Evolutionary conservation across 2,888 invertebrate genomes (phyloP).

Genomic region (Acleris laterana): DNA sequence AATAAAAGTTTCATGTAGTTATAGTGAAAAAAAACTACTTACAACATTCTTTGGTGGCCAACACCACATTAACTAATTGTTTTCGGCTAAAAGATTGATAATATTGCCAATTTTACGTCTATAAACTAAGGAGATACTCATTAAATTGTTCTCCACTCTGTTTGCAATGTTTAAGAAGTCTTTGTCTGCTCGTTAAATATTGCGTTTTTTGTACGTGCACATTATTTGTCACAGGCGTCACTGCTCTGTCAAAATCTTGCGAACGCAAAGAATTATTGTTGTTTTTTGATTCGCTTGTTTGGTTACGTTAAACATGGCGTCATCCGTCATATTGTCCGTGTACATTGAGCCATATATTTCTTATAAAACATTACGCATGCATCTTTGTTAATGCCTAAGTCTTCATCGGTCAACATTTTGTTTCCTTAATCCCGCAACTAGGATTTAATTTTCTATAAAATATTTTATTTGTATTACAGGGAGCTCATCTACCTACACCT

Average conservation of each 20-base stretch:
- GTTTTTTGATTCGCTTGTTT: constrained; percentile 25
- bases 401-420: too few relatives aligned
- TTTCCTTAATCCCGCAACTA: too few relatives aligned
- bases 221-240: constrained; percentile 15
- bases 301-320: constrained; percentile 29
- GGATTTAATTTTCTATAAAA: too few relatives aligned
- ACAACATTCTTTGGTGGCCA: too few relatives aligned
- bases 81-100: too few relatives aligned
- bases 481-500: constrained; percentile 89
- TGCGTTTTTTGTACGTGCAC: constrained; percentile 8
- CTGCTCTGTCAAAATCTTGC: constrained; percentile 19
- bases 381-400: too few relatives aligned
- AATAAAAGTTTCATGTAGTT: too few relatives aligned
- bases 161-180: background rate
- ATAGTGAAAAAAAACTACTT: too few relatives aligned
- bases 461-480: constrained; percentile 59
- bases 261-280: constrained; percentile 17
- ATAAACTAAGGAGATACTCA: too few relatives aligned
- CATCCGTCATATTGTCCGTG: constrained; percentile 14
- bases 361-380: background rate
- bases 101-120: too few relatives aligned
- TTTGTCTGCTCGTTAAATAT: background rate
- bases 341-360: constrained; percentile 11
- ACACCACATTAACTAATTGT: too few relatives aligned
- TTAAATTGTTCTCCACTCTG: too few relatives aligned